These are phyloP conservation scores for Phthorimaea operculella DNA, from an alignment of 1,140 invertebrate genomes.

Conservation along the genomic window DNA sequence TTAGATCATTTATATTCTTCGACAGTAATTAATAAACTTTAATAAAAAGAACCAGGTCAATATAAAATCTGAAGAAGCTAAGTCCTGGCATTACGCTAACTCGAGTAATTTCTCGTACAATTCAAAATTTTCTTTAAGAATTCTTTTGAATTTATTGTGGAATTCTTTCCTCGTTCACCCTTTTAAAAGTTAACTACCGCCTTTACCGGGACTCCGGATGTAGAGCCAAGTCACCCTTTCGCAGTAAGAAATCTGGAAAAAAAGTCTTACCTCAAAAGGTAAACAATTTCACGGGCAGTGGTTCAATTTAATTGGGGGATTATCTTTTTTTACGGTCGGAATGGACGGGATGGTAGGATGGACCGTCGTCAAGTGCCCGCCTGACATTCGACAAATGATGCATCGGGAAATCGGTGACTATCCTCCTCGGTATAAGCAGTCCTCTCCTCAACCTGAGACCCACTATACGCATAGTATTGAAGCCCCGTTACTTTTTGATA, in stretches of 20 bases:
- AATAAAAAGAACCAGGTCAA: too few relatives aligned
- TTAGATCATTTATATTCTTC: too few relatives aligned
- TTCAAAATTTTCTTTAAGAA: conserved; percentile 8
- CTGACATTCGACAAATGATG: conserved; percentile 55
- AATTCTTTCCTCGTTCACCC: conserved; percentile 2
- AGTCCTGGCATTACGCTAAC: too few relatives aligned
- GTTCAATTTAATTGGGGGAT: conserved; percentile 59
- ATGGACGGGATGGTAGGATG: conserved; percentile 11
- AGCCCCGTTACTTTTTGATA: too few relatives aligned
- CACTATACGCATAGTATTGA: too few relatives aligned
- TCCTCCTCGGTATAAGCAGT: background rate
- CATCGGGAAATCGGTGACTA: conserved; percentile 26
- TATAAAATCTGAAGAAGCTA: too few relatives aligned
- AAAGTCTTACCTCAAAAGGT: conserved; percentile 42
- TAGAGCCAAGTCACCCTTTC: conserved; percentile 2
- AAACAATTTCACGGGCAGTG: conserved; percentile 61
- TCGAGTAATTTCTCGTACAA: too few relatives aligned
- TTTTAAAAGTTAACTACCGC: background rate
- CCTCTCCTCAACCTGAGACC: conserved; percentile 1
- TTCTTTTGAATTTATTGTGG: conserved; percentile 1
- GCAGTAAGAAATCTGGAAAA: background rate
- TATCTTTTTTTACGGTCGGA: conserved; percentile 50
- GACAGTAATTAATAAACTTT: too few relatives aligned
- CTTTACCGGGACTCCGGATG: background rate
- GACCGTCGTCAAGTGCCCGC: conserved; percentile 46